These are phyloP conservation scores for Montifringilla adamsi DNA, from an alignment of 2,113 vertebrate genomes.

Conservation along the genomic window DNA sequence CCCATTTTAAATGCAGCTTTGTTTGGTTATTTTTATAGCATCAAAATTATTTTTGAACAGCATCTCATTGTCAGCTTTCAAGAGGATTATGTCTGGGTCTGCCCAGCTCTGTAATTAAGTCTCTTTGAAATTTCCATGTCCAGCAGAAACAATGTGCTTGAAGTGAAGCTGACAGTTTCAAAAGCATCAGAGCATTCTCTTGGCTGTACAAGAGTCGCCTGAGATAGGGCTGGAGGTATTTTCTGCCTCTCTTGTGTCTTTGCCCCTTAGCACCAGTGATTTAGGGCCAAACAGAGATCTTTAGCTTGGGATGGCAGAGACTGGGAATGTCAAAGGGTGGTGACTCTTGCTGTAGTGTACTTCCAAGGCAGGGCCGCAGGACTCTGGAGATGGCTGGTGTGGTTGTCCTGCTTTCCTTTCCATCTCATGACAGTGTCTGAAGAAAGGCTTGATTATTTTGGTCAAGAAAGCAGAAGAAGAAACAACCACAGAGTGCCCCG, in stretches of 20 bases:
- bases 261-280: neutral
- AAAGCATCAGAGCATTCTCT: neutral
- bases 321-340: neutral
- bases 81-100: slow-evolving; percentile 6
- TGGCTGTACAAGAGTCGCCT: neutral
- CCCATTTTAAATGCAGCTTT: neutral
- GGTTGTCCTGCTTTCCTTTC: neutral
- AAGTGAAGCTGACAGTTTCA: neutral
- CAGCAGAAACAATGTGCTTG: slow-evolving; percentile 21
- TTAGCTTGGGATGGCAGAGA: neutral
- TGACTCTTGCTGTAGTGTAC: neutral
- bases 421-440: neutral
- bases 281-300: neutral
- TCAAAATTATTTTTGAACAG: slow-evolving; percentile 13
- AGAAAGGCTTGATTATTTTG: neutral
- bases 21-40: neutral
- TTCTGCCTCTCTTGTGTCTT: neutral
- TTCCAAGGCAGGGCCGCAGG: neutral
- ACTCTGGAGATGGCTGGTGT: neutral
- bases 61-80: slow-evolving; percentile 3
- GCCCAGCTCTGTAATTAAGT: slow-evolving; percentile 37
- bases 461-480: neutral
- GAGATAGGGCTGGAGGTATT: neutral
- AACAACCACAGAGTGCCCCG: neutral
- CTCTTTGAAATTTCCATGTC: slow-evolving; percentile 26